Base-by-base conservation (phyloP, 2,888 invertebrate genomes). In the Marronus borbonicus region DNA sequence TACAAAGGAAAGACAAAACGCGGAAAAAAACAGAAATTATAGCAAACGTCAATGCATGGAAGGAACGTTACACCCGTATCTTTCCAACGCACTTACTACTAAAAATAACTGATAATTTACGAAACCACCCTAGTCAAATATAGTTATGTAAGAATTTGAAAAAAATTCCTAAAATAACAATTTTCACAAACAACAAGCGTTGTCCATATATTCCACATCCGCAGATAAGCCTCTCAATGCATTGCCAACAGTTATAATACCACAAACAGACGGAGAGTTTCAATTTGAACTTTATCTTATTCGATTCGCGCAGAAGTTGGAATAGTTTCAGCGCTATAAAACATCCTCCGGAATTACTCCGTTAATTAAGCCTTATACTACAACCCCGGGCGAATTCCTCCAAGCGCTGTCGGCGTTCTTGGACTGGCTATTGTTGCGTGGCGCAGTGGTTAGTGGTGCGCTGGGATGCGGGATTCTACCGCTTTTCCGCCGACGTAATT, bases 321-420 rank as follows among this genome's bases (percentile, higher is more conserved):
- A 62, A 62, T 62, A 31, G 62, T 31, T 28, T 8, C 62, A 3
- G 14, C 4, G 62, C 5, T 62, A 31, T 24, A 62, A 62, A 62
- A 28, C 31, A 62, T 58, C 62, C 31, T 14, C 28, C 62, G 24
- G 62, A 24, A 62, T 31, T 31, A 62, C 31, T 62, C 31, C 28
- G 31, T 62, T 62, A 62, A 62, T 62, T 62, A 62, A 62, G 31
- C 24, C 62, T 31, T 62, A 62, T 3, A 24, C 62, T 62, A 28
- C 12, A 31, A 62, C 31, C 62, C 28, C n/a, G 4, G 31, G 14
- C 31, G 24, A 62, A 62, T 62, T 31, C 62, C 62, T 62, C 28
- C 31, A 14, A 44, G 14, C 12, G 28, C 14, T 28, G 60, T 28
- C 28, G 60, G 5, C 60, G 12, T 20, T 20, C n/a, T 58, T 20